Conservation (phyloP, 2,113 vertebrate species). For the Rhynchopsitta pachyrhyncha region DNA sequence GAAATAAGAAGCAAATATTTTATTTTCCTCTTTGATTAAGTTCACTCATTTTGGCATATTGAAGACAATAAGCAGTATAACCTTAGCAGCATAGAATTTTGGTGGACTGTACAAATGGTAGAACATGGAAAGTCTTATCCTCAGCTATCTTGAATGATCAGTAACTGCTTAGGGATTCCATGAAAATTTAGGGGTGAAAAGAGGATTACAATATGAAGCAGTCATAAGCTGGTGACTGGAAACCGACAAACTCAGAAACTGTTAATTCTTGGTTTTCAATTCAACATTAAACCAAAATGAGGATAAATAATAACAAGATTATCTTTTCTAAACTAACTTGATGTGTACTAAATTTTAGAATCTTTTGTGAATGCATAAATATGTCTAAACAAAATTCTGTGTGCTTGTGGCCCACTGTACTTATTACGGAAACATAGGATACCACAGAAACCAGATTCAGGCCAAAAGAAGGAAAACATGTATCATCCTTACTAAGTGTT, state of each 20-base stretch:
- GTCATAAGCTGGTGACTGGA: not conserved
- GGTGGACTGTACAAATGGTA: not conserved
- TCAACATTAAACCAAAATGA: not conserved
- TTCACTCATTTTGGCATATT: not conserved
- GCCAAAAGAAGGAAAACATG: not conserved
- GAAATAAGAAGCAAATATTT: not conserved
- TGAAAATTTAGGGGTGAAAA: not conserved
- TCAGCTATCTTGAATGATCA: not conserved
- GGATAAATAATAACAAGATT: not conserved
- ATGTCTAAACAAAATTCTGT: not conserved
- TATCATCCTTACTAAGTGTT: not conserved
- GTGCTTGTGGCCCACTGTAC: not conserved
- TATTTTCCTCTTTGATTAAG: not conserved
- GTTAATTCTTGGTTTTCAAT: not conserved
- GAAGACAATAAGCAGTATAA: not conserved
- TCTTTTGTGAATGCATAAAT: not conserved
- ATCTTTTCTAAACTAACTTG: not conserved
- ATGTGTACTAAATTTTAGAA: not conserved
- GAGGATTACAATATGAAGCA: not conserved
- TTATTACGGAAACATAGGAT: not conserved
- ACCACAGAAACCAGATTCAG: not conserved
- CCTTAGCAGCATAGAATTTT: not conserved
- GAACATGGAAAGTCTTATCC: not conserved
- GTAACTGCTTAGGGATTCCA: not conserved
- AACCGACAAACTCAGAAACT: not conserved